Evolutionary conservation across 1,140 invertebrate genomes (phyloP), one percentile per base, ranked within the genome.

Genomic region (Rhagoletis pomonella): DNA sequence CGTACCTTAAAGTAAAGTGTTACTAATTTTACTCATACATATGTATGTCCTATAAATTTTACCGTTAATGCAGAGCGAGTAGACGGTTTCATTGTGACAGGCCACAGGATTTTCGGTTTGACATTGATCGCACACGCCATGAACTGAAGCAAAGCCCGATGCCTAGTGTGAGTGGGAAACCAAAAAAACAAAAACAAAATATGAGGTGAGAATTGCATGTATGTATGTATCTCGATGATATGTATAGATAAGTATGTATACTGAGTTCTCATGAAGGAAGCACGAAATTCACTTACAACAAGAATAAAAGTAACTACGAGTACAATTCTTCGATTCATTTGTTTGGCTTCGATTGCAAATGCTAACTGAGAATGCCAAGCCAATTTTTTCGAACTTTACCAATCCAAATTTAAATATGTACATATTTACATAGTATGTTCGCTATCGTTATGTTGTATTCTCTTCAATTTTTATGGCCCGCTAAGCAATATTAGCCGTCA

Each of bases 1-100:
- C 14, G 10, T 42, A 55, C 47, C 73, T 81, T n/a, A 19, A 77
- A 42, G 5, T 10, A 73, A 73, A 29, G 29, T 67, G 5, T 29
- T 29, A 29, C 29, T 29, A 29, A 29, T 29, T 29, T 29, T 29
- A 29, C 29, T 29, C 29, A 29, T 29, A 29, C 29, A 29, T 29
- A 29, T 29, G 29, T 29, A 29, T 29, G 1, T 29, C 1, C 14
- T 81, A 4, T 7, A 50, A 19, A 50, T 12, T 50, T 81, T 19
- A 85, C 84, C 84, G 10, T 62, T 85, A 62, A 62, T 2, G 42
- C 84, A 85, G 4, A 85, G 59, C 6, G 84, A 85, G 42, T 60
- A 85, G 2, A 85, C 84, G 0, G 84, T 85, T 42, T 85, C 58
- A 42, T 58, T 60, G 58, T 85, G 84, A 62, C 84, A 85, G 5